These are phyloP conservation scores for Threskiornis aethiopicus DNA, from an alignment of 2,797 vertebrate species.

Conservation along the genomic window DNA sequence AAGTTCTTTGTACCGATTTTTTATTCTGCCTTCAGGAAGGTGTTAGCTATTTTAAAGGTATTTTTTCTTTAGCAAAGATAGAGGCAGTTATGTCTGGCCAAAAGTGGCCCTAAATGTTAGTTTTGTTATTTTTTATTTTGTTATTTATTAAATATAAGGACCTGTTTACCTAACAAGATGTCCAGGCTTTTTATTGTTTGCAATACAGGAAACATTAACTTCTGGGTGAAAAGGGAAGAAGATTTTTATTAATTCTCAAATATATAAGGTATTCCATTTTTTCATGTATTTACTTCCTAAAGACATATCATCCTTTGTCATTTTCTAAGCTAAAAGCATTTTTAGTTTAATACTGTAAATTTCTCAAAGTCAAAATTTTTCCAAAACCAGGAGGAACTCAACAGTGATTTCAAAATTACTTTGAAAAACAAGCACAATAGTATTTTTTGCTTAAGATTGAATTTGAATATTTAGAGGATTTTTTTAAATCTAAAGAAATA, in stretches of 20 bases:
- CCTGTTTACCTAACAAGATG: background rate
- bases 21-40: background rate
- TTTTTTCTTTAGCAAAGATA: background rate
- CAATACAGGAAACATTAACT: background rate
- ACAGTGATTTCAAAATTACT: background rate
- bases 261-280: background rate
- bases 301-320: fast-evolving
- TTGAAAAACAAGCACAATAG: background rate
- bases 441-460: background rate
- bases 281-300: background rate
- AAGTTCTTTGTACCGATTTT: background rate
- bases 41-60: background rate
- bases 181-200: background rate
- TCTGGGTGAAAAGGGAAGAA: background rate
- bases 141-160: background rate
- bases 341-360: background rate
- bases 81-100: background rate
- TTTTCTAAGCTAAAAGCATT: background rate
- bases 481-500: background rate
- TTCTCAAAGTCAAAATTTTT: background rate
- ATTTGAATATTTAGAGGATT: background rate
- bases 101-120: background rate
- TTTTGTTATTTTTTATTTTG: background rate
- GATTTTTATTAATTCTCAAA: background rate
- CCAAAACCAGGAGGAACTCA: background rate